These are phyloP conservation scores for Cyprinodon diabolis DNA, from an alignment of 2,797 vertebrate genomes.

Conservation along the genomic window DNA sequence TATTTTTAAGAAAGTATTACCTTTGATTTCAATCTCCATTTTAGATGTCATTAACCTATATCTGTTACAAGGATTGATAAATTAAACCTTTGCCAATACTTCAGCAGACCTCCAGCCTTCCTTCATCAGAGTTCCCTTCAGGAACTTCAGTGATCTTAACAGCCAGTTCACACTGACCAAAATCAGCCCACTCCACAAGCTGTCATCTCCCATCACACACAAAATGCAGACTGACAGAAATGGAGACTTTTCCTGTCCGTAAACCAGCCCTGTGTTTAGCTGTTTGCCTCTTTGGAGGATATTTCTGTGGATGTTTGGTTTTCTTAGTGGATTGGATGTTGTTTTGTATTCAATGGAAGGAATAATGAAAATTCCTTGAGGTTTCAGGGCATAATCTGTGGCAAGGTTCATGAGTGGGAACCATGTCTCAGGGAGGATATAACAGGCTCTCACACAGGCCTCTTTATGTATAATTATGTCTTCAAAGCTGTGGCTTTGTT, in stretches of 20 bases:
- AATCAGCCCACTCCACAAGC: constrained; percentile 22
- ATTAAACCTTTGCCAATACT: too few species aligned
- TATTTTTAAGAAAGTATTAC: too few species aligned
- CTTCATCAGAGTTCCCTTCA: background rate
- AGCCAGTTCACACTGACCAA: constrained; percentile 20
- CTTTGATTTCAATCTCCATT: too few species aligned
- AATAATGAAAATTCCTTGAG: constrained; percentile 78
- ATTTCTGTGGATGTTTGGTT: constrained; percentile 69
- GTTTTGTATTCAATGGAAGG: constrained; percentile 50
- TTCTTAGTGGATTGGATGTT: constrained; percentile 62
- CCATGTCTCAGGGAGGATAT: constrained; percentile 47
- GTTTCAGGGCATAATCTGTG: constrained; percentile 42
- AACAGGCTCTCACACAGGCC: constrained; percentile 30
- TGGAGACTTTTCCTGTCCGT: constrained; percentile 46
- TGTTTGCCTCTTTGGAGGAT: constrained; percentile 61
- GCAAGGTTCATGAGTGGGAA: constrained; percentile 56
- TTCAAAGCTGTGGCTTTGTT: constrained; percentile 55
- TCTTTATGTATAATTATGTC: constrained; percentile 48
- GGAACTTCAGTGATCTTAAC: background rate
- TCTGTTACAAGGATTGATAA: too few species aligned
- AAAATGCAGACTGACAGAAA: constrained; percentile 41
- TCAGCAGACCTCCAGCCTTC: constrained; percentile 6
- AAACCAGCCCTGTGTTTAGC: constrained; percentile 55
- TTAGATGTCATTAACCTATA: too few species aligned
- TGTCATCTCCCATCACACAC: constrained; percentile 38